A percentile compares a stretch with the other conserved stretches of the same genome.
These are phyloP conservation scores for Rallus crepitans DNA, from an alignment of 2,797 vertebrate species.

Conservation along the genomic window DNA sequence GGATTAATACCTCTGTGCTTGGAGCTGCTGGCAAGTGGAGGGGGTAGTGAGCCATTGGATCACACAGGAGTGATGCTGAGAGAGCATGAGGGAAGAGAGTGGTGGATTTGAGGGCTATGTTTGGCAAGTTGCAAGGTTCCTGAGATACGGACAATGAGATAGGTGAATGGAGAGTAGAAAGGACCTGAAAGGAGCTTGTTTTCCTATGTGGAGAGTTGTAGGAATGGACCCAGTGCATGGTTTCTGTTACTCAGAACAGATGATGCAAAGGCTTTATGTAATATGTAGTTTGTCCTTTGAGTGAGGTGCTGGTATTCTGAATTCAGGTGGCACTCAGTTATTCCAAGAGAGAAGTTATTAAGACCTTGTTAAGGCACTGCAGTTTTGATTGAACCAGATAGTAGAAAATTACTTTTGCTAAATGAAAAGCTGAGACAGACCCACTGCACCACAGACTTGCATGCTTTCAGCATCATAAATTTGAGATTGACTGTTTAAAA, in stretches of 20 bases:
- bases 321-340: neutral
- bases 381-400: neutral
- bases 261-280: neutral
- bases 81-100: neutral
- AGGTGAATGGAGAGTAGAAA: neutral
- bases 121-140: neutral
- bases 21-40: neutral
- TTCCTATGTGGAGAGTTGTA: neutral
- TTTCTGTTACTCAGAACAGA: neutral
- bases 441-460: rapidly evolving
- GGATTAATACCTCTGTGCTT: neutral
- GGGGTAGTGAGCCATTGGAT: neutral
- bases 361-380: neutral
- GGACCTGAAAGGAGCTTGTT: neutral
- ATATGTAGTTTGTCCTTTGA: neutral
- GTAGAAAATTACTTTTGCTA: neutral
- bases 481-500: neutral
- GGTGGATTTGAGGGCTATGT: neutral
- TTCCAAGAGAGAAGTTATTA: neutral
- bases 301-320: neutral
- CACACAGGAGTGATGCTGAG: neutral
- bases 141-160: rapidly evolving
- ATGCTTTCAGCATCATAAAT: neutral
- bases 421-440: neutral
- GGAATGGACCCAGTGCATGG: neutral